Conservation (phyloP, 2,888 invertebrate genomes). For the Tipula unca region DNA sequence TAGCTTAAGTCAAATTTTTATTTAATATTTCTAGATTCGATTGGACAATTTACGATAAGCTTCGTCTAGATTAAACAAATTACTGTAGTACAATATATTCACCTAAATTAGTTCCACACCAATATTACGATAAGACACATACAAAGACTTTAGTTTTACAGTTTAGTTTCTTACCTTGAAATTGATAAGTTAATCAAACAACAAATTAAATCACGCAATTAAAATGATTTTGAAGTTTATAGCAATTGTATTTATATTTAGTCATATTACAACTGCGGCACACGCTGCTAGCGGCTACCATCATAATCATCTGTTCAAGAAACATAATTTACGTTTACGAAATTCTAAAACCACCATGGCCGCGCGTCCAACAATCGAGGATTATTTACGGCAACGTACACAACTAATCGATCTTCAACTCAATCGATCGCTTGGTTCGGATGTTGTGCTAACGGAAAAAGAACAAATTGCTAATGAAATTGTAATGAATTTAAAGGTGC, state of each 20-base stretch:
- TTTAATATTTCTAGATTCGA: neutral
- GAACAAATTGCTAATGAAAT: conserved; percentile 49
- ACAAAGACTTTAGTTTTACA: neutral
- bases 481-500: conserved; percentile 49
- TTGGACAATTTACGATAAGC: neutral
- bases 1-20: neutral
- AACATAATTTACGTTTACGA: neutral
- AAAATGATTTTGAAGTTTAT: neutral
- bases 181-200: neutral
- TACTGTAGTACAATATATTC: neutral
- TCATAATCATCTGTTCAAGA: neutral
- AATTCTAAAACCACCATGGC: conserved; percentile 26
- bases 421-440: conserved; percentile 45
- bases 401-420: conserved; percentile 46
- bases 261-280: neutral
- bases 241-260: neutral
- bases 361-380: conserved; percentile 31
- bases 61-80: neutral
- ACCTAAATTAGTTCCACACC: neutral
- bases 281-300: neutral
- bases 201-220: neutral
- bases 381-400: conserved; percentile 36
- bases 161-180: neutral
- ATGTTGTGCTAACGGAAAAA: conserved; percentile 41
- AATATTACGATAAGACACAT: neutral